A percentile compares a stretch with the other conserved stretches of the same genome.
These are phyloP conservation scores for Eumacrocentrus americanus DNA, from an alignment of 2,888 invertebrate species.

Conservation along the genomic window DNA sequence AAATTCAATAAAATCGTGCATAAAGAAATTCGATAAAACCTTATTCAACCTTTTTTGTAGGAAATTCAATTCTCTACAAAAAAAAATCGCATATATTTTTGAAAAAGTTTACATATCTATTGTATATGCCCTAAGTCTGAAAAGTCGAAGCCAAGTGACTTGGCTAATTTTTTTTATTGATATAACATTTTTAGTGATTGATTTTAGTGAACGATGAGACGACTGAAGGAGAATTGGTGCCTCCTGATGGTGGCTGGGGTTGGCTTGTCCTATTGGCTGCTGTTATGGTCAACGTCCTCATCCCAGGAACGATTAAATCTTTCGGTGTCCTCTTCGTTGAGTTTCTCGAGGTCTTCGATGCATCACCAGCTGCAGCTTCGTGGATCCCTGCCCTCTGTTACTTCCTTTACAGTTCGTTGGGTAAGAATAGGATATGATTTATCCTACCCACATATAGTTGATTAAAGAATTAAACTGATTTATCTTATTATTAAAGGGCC, in stretches of 20 bases:
- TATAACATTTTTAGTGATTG: not conserved
- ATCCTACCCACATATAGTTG: no score
- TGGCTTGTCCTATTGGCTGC: conserved; percentile 77
- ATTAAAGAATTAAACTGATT: no score
- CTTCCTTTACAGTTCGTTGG: conserved; percentile 86
- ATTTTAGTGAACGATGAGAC: conserved; percentile 42
- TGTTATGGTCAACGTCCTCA: conserved; percentile 81
- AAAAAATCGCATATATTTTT: no score
- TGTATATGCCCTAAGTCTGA: no score
- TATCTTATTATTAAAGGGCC: conserved; percentile 71
- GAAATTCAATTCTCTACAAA: no score
- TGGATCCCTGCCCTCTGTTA: conserved; percentile 89
- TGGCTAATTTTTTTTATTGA: no score
- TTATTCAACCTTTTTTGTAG: no score
- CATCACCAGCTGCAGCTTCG: conserved; percentile 75
- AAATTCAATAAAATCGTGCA: no score
- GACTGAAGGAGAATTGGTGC: conserved; percentile 74
- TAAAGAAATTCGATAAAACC: no score
- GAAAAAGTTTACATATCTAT: no score
- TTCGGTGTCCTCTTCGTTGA: conserved; percentile 86
- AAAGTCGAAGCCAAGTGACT: no score
- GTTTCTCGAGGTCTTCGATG: conserved; percentile 79
- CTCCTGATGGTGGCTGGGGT: conserved; percentile 86
- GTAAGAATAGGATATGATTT: no score
- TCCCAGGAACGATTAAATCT: conserved; percentile 87